phyloP scores from a whole-genome alignment of 2,888 invertebrate genomes.

The Microplitis deprimator region DNA sequence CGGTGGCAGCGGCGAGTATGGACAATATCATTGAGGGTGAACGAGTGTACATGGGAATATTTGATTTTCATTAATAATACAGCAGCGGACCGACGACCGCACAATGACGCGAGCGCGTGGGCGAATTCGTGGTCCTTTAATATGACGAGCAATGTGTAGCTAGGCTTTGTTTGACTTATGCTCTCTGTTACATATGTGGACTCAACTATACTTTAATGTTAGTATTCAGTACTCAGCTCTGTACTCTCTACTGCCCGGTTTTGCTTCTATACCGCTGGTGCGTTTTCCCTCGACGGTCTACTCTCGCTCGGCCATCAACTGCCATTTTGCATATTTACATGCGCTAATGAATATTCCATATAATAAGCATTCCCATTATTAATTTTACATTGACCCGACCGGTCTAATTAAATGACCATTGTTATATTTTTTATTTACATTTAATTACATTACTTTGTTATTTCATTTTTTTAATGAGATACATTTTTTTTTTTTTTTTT shows the following conservation, averaged over 20 bases:
- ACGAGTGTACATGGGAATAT: conserved; percentile 47
- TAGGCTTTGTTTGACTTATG: conserved; percentile 55
- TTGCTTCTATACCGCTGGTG: neutral
- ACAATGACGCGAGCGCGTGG: conserved; percentile 32
- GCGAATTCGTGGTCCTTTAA: conserved; percentile 24
- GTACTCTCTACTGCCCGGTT: neutral
- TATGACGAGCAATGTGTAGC: conserved; percentile 41
- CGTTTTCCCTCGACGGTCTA: conserved; percentile 6
- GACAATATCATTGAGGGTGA: conserved; percentile 6
- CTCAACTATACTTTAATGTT: conserved; percentile 45
- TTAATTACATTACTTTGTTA: neutral
- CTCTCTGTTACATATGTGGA: conserved; percentile 54
- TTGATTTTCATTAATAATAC: conserved; percentile 64
- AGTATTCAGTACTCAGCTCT: conserved; percentile 1
- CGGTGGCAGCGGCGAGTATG: neutral
- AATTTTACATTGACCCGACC: conserved; percentile 38
- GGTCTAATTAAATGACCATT: conserved; percentile 23
- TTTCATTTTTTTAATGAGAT: neutral
- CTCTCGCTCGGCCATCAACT: neutral
- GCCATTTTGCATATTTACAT: conserved; percentile 55
- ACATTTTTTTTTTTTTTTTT: neutral
- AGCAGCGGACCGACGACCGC: conserved; percentile 48
- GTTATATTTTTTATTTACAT: conserved; percentile 7
- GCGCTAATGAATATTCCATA: conserved; percentile 65
- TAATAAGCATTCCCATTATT: conserved; percentile 53